Percentiles rank a stretch among this genome's conserved stretches.
These are phyloP conservation scores for Conomelus anceps DNA, from an alignment of 2,888 invertebrate genomes.

Conservation along the genomic window DNA sequence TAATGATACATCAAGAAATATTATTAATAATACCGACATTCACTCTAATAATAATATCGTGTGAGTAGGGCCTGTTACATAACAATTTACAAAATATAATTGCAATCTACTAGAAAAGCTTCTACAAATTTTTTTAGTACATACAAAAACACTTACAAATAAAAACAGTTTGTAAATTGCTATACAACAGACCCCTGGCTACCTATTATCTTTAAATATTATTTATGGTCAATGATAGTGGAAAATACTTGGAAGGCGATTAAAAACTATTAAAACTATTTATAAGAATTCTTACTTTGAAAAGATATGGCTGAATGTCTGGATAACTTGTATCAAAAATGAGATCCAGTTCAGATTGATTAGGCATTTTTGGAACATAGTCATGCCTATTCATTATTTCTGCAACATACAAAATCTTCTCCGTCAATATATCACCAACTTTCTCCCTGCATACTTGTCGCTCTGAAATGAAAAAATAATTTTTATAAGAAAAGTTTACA, in stretches of 20 bases:
- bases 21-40: too few relatives aligned
- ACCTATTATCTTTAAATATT: too few relatives aligned
- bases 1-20: too few relatives aligned
- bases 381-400: conserved; percentile 94
- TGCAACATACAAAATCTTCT: conserved; percentile 90
- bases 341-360: conserved; percentile 82
- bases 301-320: conserved; percentile 95
- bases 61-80: too few relatives aligned
- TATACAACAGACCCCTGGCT: too few relatives aligned
- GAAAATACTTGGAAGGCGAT: background rate
- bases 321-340: conserved; percentile 89
- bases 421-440: conserved; percentile 79
- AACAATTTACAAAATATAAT: too few relatives aligned
- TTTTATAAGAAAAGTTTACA: background rate
- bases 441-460: conserved; percentile 80
- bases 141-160: too few relatives aligned
- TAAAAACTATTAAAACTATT: background rate
- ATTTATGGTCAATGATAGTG: background rate
- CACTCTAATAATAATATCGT: too few relatives aligned
- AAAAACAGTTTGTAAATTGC: too few relatives aligned
- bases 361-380: conserved; percentile 94
- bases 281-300: conserved; percentile 69
- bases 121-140: too few relatives aligned
- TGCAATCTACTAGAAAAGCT: too few relatives aligned
- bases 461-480: conserved; percentile 47